phyloP scores from a whole-genome alignment of 2,888 invertebrate genomes.

The Spialia ferax region DNA sequence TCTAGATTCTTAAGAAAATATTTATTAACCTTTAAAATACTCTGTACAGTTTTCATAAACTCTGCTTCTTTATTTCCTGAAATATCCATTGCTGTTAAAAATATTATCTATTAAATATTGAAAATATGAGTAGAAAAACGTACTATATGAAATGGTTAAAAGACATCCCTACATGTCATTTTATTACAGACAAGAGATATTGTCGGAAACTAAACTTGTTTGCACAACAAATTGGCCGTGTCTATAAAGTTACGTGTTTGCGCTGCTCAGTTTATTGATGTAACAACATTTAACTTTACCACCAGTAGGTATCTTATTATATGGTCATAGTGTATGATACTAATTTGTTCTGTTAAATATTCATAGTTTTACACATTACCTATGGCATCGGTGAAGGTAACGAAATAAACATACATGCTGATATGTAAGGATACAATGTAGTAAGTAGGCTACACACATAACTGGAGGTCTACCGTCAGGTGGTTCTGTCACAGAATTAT shows the following conservation, averaged over 20 bases:
- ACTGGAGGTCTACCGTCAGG: no score
- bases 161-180: slow-evolving; percentile 22
- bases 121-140: not conserved
- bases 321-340: not conserved
- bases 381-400: slow-evolving; percentile 1
- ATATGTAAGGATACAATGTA: no score
- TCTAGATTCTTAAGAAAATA: no score
- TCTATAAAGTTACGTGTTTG: slow-evolving; percentile 26
- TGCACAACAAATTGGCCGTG: slow-evolving; percentile 25
- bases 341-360: slow-evolving; percentile 1
- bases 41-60: no score
- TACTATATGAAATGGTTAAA: not conserved
- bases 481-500: no score
- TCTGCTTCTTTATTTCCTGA: not conserved
- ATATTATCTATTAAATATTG: not conserved
- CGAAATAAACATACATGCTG: not conserved
- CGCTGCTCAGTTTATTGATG: slow-evolving; percentile 10
- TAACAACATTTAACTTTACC: slow-evolving; percentile 13
- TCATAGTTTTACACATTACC: not conserved
- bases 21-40: no score
- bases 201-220: slow-evolving; percentile 29
- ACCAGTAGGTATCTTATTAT: not conserved
- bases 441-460: no score
- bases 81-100: not conserved
- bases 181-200: slow-evolving; percentile 26